These are phyloP conservation scores for Alca torda DNA, from an alignment of 2,797 vertebrate species.

Conservation along the genomic window DNA sequence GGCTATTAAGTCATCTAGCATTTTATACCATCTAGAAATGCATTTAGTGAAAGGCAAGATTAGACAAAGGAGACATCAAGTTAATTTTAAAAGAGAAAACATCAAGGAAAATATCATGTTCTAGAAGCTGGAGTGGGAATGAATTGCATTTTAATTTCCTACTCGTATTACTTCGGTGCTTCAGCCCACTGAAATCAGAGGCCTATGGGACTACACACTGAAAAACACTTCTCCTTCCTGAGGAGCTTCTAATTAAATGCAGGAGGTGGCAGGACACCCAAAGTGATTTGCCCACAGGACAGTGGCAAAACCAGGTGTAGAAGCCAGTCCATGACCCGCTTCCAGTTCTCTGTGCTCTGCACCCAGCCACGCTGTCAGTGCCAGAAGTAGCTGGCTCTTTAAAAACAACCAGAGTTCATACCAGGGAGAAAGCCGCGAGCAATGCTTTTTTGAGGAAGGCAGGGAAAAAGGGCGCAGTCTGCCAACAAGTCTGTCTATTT, in stretches of 20 bases:
- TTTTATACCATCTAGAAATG: neutral
- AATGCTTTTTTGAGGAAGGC: neutral
- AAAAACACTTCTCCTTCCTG: neutral
- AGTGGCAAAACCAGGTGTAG: neutral
- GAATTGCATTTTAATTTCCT: conserved; percentile 18
- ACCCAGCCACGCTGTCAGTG: rapidly evolving
- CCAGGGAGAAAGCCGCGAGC: neutral
- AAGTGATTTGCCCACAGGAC: neutral
- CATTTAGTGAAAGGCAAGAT: neutral
- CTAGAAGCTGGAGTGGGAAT: neutral
- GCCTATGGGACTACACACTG: neutral
- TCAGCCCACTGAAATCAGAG: neutral
- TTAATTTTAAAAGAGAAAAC: neutral
- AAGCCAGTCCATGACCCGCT: neutral
- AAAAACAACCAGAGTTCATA: neutral
- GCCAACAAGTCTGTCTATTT: neutral
- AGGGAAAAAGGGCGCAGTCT: neutral
- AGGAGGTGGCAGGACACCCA: neutral
- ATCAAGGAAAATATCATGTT: neutral
- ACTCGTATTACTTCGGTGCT: neutral
- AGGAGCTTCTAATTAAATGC: neutral
- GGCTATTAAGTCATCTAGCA: neutral
- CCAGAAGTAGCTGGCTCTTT: neutral
- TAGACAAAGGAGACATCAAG: neutral
- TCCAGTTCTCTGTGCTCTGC: neutral